Evolutionary conservation across 2,888 invertebrate species (phyloP), one percentile per base, ranked within the genome.

Genomic region (Zaprionus obscuricornis): DNA sequence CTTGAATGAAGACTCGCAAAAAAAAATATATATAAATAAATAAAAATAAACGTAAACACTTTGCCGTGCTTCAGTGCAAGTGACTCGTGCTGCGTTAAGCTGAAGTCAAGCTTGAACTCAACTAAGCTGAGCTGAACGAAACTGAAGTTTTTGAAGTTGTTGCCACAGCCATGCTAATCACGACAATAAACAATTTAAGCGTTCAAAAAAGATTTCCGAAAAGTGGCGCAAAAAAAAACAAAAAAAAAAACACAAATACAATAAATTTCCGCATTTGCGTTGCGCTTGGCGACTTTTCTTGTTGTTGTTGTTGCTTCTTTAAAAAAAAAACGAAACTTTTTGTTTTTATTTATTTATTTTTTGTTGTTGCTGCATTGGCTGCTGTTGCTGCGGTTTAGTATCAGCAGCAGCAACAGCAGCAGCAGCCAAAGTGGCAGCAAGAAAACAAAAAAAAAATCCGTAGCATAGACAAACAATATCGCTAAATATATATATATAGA

Each of bases 251-350:
- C 40, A 55, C 24, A 51, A 66, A 63, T 70, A 66, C 79, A 73
- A 82, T 82, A 85, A 79, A 83, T 83, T 83, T 83, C 82, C 82
- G 82, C 85, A 85, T 83, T 77, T 62, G 59, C n/a, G 62, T 78
- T 62, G 59, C 67, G 63, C 58, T 57, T 33, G 11, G 66, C 56
- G 74, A 57, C 68, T 55, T 55, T 58, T 62, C 66, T 55, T 45
- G 34, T 50, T 47, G 47, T 43, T 59, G 34, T 24, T 46, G 10
- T 26, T 56, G 34, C 45, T 66, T 60, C 54, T 52, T 43, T 47
- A 3, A 58, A 34, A 50, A 11, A 26, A 31, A n/a, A n/a, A n/a
- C n/a, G n/a, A n/a, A n/a, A n/a, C n/a, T 27, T 17, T 13, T 47
- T 40, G 29, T 20, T 45, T 13, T 7, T 11, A 10, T 20, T 54